Base-by-base conservation (phyloP, 2,888 invertebrate species). In the Agrotis ipsilon region DNA sequence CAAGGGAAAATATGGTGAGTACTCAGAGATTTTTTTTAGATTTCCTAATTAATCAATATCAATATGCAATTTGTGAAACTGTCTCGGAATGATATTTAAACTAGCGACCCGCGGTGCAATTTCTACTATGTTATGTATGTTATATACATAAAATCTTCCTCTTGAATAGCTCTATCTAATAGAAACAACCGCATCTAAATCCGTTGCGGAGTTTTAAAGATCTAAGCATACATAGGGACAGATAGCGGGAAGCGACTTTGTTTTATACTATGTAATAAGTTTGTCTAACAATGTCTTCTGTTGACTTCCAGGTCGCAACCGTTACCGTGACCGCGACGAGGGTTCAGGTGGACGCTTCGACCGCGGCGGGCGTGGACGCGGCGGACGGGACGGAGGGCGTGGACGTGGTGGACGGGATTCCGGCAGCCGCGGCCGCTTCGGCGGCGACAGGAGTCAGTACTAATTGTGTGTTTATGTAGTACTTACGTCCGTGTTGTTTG, bases 301-400 rank as follows among this genome's bases (percentile, higher is more conserved):
- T 16, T 72, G 5, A 1, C 63, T 68, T 71, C 0, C 80, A 94
- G 96, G 92, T 49, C 94, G 96, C 16, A 88, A 90, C 14, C 89
- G 94, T 0, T 93, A 87, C 89, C 92, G 94, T 4, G 97, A 97
- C 58, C 94, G 94, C 61, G 94, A 96, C 60, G 94, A 93, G 39
- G 90, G 94, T 55, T 87, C 91, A n/a, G 91, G 92, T 51, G 92
- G 92, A n/a, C 43, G 86, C 74, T 63, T 83, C 88, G 68, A 85
- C 72, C 67, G 84, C 84, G 39, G 77, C 16, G 78, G 80, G 14
- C 77, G 81, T 2, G 84, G 81, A 1, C 70, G 82, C 32, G 81
- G 81, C 18, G 82, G 62, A 0, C 57, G 82, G 14, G 82, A 67
- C 61, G 54, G 54, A 0, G 68, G 68, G 2, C 64, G 73, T 1